A percentile compares a stretch with the other conserved stretches of the same genome.
phyloP scores from a whole-genome alignment of 1,140 invertebrate species.

The Leucophenga varia region DNA sequence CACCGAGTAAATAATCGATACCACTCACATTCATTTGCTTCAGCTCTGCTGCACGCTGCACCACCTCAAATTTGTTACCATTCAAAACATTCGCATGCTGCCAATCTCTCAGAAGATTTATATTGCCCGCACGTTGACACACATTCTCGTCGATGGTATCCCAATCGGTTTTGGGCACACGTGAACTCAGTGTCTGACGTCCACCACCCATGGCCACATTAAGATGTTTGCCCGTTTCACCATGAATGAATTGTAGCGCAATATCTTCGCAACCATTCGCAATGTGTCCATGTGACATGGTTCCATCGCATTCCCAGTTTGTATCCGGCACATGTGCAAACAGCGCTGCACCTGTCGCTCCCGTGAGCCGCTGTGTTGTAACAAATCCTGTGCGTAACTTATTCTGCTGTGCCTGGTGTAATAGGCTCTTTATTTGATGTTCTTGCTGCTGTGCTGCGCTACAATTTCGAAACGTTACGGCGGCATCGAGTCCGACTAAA shows the following conservation, averaged over 20 bases:
- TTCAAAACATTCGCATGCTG: conserved; percentile 14
- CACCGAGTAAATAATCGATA: conserved; percentile 33
- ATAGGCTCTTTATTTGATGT: conserved; percentile 21
- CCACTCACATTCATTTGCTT: conserved; percentile 27
- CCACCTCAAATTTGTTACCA: conserved; percentile 2
- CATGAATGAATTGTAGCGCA: conserved; percentile 29
- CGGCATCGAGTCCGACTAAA: background rate
- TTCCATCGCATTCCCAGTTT: conserved; percentile 33
- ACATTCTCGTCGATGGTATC: conserved; percentile 27
- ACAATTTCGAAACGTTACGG: conserved; percentile 5
- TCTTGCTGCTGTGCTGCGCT: background rate
- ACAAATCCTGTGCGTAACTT: conserved; percentile 39
- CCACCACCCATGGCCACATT: conserved; percentile 44
- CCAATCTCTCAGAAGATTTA: conserved; percentile 43
- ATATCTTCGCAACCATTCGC: conserved; percentile 28
- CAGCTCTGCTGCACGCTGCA: conserved; percentile 27
- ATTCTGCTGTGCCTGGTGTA: conserved; percentile 33
- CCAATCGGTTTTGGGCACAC: conserved; percentile 11
- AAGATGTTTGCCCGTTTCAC: conserved; percentile 15
- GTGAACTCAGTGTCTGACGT: conserved; percentile 29
- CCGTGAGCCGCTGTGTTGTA: conserved; percentile 34
- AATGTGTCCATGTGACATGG: conserved; percentile 15
- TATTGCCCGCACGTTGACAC: conserved; percentile 27
- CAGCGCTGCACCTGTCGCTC: conserved; percentile 27
- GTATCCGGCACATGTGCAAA: conserved; percentile 13